phyloP scores from a whole-genome alignment of 2,113 vertebrate genomes.

The Salvator merianae region DNA sequence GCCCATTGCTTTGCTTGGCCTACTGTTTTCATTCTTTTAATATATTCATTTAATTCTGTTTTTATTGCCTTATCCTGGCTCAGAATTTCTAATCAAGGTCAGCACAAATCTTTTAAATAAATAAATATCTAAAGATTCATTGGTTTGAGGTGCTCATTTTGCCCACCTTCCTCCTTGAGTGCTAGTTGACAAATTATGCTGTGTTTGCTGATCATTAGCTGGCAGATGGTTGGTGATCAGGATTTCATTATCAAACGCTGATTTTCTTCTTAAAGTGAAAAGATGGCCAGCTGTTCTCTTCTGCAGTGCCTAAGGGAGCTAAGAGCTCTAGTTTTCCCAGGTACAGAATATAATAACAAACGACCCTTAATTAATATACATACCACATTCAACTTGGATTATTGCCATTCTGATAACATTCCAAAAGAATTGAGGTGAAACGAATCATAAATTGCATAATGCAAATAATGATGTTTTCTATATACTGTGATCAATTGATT shows the following conservation, averaged over 20 bases:
- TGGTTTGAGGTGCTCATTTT: background rate
- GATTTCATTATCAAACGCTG: conserved; percentile 66
- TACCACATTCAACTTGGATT: conserved; percentile 1
- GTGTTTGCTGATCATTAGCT: conserved; percentile 47
- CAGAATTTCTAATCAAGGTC: no score
- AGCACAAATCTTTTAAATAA: no score
- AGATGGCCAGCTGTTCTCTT: conserved; percentile 62
- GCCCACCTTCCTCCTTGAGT: conserved; percentile 3
- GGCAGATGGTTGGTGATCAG: conserved; percentile 66
- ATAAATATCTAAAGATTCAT: background rate
- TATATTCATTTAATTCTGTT: no score
- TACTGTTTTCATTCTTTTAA: no score
- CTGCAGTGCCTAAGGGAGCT: conserved; percentile 31
- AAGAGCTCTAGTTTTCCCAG: conserved; percentile 19
- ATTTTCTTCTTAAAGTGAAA: conserved; percentile 54
- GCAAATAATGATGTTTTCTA: conserved; percentile 33
- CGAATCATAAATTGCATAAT: conserved; percentile 21
- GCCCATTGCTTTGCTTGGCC: no score
- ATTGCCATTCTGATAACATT: conserved; percentile 32
- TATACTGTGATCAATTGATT: conserved; percentile 13
- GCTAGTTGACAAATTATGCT: conserved; percentile 49
- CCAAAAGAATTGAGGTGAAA: conserved; percentile 33
- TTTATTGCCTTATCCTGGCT: no score
- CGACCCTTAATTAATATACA: conserved; percentile 22
- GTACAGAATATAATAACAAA: conserved; percentile 28